A percentile compares a stretch with the other conserved stretches of the same genome.
Conservation (phyloP, 92 coral and sea anemone genomes). For the Ricordea florida region DNA sequence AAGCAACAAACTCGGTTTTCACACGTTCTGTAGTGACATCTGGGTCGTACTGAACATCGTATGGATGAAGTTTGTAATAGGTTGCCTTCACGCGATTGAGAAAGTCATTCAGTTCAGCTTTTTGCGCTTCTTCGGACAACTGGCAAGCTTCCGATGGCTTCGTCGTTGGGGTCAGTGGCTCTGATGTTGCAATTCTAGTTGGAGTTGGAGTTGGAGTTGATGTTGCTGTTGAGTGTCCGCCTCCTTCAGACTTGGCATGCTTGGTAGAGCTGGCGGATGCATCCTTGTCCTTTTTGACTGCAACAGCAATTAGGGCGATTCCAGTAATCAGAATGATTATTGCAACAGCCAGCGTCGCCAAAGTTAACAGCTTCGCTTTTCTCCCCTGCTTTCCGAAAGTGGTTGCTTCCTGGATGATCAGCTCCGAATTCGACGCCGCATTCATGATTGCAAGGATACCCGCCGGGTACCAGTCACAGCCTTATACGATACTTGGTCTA, state of each 20-base stretch:
- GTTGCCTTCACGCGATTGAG: slow-evolving; percentile 58
- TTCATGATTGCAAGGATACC: too few species aligned
- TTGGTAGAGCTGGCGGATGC: background rate
- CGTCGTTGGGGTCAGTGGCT: background rate
- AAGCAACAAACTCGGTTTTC: slow-evolving; percentile 58
- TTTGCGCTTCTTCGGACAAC: slow-evolving; percentile 66
- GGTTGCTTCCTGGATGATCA: background rate
- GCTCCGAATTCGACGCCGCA: too few species aligned
- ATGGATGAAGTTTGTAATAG: slow-evolving; percentile 71
- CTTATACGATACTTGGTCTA: too few species aligned
- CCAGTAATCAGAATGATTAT: slow-evolving; percentile 25
- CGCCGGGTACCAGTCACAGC: too few species aligned
- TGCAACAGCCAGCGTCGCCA: slow-evolving; percentile 16
- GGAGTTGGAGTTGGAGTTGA: background rate
- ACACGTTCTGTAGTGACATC: slow-evolving; percentile 31
- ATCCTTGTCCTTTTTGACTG: background rate
- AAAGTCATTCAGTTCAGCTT: slow-evolving; percentile 68
- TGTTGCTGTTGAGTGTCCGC: background rate
- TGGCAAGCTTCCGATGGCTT: slow-evolving; percentile 8
- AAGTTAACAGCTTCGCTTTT: background rate
- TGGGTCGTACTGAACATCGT: slow-evolving; percentile 48
- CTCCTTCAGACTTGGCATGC: background rate
- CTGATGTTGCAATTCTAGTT: background rate
- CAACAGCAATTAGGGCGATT: slow-evolving; percentile 37
- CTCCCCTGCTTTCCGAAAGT: background rate